Evolutionary conservation across 2,888 invertebrate genomes (phyloP), one percentile per base, ranked within the genome.

Genomic region (Dasypogon diadema): DNA sequence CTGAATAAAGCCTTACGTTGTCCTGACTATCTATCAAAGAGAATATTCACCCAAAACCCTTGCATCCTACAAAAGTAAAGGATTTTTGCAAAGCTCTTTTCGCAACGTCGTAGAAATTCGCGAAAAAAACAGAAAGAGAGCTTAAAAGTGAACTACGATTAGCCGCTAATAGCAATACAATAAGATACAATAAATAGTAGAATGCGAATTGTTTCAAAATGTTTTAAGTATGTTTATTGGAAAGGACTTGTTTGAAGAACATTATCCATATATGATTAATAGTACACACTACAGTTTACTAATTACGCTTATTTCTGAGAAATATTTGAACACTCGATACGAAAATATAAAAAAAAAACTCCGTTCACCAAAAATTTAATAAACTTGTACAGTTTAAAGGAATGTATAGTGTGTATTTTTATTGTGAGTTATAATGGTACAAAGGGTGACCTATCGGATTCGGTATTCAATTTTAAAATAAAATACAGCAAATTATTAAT

Each of bases 311-410:
- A 42, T 63, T n/a, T 2, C 5, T 42, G 42, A 63, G 14, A 63
- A 34, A 63, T 63, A 63, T 42, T 18, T 63, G 2, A 34, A 34
- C n/a, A 63, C 63, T 10, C 22, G 63, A 42, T 34, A 34, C 6
- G 5, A 14, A 18, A 37, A 10, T 37, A n/a, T 34, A 16, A 10
- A n/a, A 34, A 63, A 63, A 37, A 34, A 30, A 63, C 14, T 34
- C 30, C 8, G 12, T 63, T 34, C 30, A 37, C 10, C 26, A 63
- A 6, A n/a, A 16, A 14, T 37, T 63, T 3, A 63, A 2, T 8
- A 63, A 63, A 14, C 5, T 63, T 10, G n/a, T 63, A 16, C 16
- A n/a, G 8, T 37, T 37, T 12, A 16, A 42, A 42, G 63, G 63
- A 5, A 30, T 30, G 26, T 58, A n/a, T n/a, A 30, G 26, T 30